phyloP scores from a whole-genome alignment of 1,140 invertebrate species.

The Thalassaphorura encarpata region DNA sequence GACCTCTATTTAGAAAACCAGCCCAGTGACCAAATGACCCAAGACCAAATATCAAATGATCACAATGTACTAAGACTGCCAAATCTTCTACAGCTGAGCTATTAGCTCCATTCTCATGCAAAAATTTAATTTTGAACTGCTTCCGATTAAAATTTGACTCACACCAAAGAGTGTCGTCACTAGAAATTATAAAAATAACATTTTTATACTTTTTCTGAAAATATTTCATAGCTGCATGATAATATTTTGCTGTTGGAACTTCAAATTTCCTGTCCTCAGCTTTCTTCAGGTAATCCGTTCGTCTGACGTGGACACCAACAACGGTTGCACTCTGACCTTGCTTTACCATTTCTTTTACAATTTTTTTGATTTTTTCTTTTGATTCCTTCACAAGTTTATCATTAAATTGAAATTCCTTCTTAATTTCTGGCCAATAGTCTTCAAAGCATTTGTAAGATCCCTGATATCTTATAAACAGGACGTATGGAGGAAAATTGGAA shows the following conservation, averaged over 20 bases:
- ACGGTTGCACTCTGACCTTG: neutral
- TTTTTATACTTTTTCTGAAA: neutral
- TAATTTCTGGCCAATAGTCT: neutral
- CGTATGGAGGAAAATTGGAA: no score
- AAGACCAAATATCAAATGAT: slow-evolving; percentile 1
- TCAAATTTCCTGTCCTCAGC: neutral
- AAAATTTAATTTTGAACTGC: neutral
- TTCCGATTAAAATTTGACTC: neutral
- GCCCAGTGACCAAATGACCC: neutral
- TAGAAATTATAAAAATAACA: neutral
- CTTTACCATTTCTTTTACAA: neutral
- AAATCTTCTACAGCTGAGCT: neutral
- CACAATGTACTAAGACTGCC: neutral
- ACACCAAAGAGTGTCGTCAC: neutral
- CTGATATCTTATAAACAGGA: no score
- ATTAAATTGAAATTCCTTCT: no score
- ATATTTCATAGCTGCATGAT: neutral
- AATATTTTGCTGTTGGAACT: neutral
- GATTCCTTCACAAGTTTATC: neutral
- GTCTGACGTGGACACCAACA: neutral
- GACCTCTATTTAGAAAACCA: neutral
- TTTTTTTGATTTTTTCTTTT: neutral
- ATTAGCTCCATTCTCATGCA: neutral
- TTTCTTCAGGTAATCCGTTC: neutral
- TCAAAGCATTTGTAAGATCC: neutral